Base-by-base conservation (phyloP, 2,888 invertebrate species). In the Philereme vetulata region DNA sequence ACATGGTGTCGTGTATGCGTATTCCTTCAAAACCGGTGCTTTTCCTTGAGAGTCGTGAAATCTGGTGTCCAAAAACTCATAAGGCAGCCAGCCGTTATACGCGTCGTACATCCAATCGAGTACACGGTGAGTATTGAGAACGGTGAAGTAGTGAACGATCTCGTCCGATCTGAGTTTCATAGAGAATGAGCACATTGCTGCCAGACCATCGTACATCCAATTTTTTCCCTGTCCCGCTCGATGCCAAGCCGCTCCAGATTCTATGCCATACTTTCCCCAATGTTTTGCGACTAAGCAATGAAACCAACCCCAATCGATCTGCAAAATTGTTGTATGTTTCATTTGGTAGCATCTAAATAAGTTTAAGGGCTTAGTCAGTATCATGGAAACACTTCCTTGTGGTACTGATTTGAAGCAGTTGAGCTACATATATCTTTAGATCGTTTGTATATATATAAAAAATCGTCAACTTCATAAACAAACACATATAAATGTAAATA, bases 281-380 rank as follows among this genome's bases (percentile, higher is more conserved):
- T 7, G 4, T 0, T 58, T 48, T 0, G 68, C 74, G 0, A 10
- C n/a, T 4, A 77, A 8, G 46, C 82, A 82, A 36, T 74, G 67
- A 40, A 68, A 78, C 77, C 80, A 80, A 0, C 78, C 77, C 82
- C 82, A 82, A 8, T 78, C 81, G 0, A 62, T 68, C 80, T 81
- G 72, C n/a, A 35, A 49, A 21, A n/a, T n/a, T n/a, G n/a, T n/a
- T n/a, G n/a, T n/a, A n/a, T n/a, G n/a, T n/a, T n/a, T n/a, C n/a
- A n/a, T n/a, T n/a, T n/a, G n/a, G n/a, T n/a, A n/a, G n/a, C n/a
- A n/a, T n/a, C n/a, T n/a, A n/a, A n/a, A n/a, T n/a, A n/a, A n/a
- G n/a, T n/a, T n/a, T n/a, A n/a, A n/a, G n/a, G n/a, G n/a, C n/a
- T n/a, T n/a, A n/a, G n/a, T n/a, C n/a, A n/a, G n/a, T n/a, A n/a